Conservation (phyloP, 2,888 invertebrate species). For the Aleiodes testaceus region DNA sequence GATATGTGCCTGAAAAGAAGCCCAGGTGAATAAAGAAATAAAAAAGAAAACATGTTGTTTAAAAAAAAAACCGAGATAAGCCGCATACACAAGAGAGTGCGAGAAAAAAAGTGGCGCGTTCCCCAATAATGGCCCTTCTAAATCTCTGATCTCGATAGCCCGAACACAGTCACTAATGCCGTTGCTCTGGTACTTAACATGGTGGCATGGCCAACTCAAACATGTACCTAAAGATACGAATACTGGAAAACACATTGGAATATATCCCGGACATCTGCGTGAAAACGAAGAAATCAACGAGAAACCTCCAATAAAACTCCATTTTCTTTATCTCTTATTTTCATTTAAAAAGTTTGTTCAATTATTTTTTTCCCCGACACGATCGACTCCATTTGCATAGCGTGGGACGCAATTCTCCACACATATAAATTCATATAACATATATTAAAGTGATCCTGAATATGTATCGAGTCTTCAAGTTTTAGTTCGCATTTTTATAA, state of each 20-base stretch:
- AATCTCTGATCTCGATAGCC: slow-evolving; percentile 52
- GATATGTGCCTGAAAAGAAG: neutral
- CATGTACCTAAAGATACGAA: slow-evolving; percentile 32
- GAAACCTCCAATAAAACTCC: slow-evolving; percentile 6
- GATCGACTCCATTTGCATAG: slow-evolving; percentile 38
- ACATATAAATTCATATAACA: slow-evolving; percentile 34
- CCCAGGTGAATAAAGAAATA: neutral
- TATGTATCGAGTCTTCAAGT: slow-evolving; percentile 39
- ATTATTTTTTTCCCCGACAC: neutral
- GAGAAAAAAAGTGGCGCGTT: slow-evolving; percentile 37
- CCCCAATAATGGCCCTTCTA: slow-evolving; percentile 53
- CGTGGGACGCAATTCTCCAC: slow-evolving; percentile 39
- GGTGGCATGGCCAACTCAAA: slow-evolving; percentile 27
- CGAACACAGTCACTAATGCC: slow-evolving; percentile 46
- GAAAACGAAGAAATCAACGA: slow-evolving; percentile 27
- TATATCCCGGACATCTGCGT: slow-evolving; percentile 31
- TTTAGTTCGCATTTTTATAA: slow-evolving; percentile 48
- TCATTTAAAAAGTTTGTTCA: too few species aligned
- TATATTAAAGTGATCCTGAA: slow-evolving; percentile 28
- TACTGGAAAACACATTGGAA: slow-evolving; percentile 9
- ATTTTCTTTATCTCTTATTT: slow-evolving; percentile 18
- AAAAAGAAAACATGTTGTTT: neutral
- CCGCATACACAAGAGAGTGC: neutral
- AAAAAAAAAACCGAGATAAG: neutral
- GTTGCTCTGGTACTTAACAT: slow-evolving; percentile 30